Evolutionary conservation across 2,797 vertebrate species (phyloP).

Genomic region (Sciurus carolinensis): DNA sequence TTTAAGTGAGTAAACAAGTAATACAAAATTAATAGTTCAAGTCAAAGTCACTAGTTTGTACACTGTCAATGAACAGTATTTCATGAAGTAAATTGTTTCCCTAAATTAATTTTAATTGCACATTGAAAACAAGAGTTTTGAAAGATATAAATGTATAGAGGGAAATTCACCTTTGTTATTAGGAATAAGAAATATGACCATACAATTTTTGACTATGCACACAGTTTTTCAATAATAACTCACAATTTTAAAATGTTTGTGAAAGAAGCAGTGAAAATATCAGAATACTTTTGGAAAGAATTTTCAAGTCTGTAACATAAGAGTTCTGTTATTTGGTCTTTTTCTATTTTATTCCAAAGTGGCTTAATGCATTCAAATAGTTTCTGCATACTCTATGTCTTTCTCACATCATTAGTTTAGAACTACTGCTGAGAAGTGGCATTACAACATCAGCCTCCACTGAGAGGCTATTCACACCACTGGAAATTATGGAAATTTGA

Average conservation of each 20-base stretch:
- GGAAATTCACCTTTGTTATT: not conserved
- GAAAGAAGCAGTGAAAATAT: slow-evolving; percentile 30
- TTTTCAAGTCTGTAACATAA: slow-evolving; percentile 22
- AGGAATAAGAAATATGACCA: not conserved
- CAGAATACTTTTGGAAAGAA: not conserved
- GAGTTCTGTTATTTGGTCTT: slow-evolving; percentile 53
- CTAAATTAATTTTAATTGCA: slow-evolving; percentile 15
- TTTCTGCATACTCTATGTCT: slow-evolving; percentile 34
- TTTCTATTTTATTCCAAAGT: slow-evolving; percentile 56
- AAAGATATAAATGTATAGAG: not conserved
- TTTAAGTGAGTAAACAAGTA: not conserved
- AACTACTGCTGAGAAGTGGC: slow-evolving; percentile 65
- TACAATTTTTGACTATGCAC: not conserved
- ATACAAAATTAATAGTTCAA: not conserved
- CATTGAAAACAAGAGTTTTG: not conserved
- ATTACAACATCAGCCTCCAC: slow-evolving; percentile 58
- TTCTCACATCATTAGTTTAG: slow-evolving; percentile 69
- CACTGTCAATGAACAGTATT: not conserved
- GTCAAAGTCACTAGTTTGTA: not conserved
- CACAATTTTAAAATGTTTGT: not conserved
- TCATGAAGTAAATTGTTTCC: not conserved
- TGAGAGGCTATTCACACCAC: slow-evolving; percentile 66
- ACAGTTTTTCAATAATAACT: not conserved
- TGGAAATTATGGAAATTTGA: slow-evolving; percentile 67
- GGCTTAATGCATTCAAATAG: slow-evolving; percentile 67